Evolutionary conservation across 2,888 invertebrate species (phyloP), one percentile per base, ranked within the genome.

Genomic region (Tachina fera): DNA sequence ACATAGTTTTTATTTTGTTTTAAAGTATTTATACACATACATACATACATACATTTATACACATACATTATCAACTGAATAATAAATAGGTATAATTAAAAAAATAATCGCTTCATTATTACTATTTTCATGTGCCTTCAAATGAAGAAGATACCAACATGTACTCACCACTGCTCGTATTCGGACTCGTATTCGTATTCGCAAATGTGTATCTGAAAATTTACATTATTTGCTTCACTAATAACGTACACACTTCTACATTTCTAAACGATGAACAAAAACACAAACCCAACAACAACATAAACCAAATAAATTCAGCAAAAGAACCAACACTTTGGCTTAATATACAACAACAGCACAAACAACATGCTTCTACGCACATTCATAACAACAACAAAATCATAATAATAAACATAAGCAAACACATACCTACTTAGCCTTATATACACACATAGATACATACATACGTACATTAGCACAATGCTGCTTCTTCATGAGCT

Each of bases 401-500:
- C 51, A 67, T 56, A 51, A 65, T 47, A 65, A 67, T 60, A 60
- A 63, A 77, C 58, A 77, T 31, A 31, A 31, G 6, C 31, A 31
- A 31, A 31, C 10, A 58, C 63, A 71, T 16, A 70, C 41, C 5
- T 19, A 71, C 19, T 16, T 39, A 72, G 31, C 6, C 67, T 22
- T 53, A 68, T 51, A 43, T 61, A 74, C 22, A 68, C 4, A 51
- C 41, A 70, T 19, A 67, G 13, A 0, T 51, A 51, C 6, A 5
- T 47, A n/a, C n/a, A 67, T 19, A 31, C 14, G 47, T 68, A 45
- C 45, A 47, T 56, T 74, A 47, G 43, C 41, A 77, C 49, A 65
- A 67, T 53, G 51, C 63, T 78, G 58, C 68, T 63, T 83, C 78
- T 84, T 76, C 60, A 71, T 84, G 47, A 78, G 49, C 68, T 61